Conservation (phyloP, 1,140 invertebrate genomes). For the Neodiprion virginianus region DNA sequence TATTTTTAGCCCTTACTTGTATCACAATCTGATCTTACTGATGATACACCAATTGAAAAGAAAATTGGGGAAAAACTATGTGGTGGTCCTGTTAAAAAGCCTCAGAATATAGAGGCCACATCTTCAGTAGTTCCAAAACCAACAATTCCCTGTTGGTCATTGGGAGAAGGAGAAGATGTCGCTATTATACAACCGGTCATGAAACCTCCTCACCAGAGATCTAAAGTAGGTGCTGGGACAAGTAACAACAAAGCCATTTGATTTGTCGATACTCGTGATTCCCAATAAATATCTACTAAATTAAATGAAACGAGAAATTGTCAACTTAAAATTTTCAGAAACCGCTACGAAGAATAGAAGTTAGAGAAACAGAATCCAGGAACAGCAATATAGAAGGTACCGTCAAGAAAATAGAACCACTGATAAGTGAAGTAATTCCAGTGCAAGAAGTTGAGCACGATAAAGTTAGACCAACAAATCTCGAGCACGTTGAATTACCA, state of each 20-base stretch:
- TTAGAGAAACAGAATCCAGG: slow-evolving; percentile 34
- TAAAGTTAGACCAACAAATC: slow-evolving; percentile 30
- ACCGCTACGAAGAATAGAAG: slow-evolving; percentile 60
- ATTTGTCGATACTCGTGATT: too few relatives aligned
- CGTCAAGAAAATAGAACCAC: slow-evolving; percentile 17
- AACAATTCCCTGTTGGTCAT: slow-evolving; percentile 54
- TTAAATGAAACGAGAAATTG: too few relatives aligned
- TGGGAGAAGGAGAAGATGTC: slow-evolving; percentile 56
- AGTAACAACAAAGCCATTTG: too few relatives aligned
- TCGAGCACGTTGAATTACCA: slow-evolving; percentile 38
- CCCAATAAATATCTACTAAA: too few relatives aligned
- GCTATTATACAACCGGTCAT: slow-evolving; percentile 64
- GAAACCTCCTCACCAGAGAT: slow-evolving; percentile 70
- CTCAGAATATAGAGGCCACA: slow-evolving; percentile 49
- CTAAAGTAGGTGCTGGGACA: slow-evolving; percentile 60
- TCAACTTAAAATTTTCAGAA: slow-evolving; percentile 51
- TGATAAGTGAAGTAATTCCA: background rate
- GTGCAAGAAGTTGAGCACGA: slow-evolving; percentile 27
- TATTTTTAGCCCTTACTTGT: slow-evolving; percentile 30
- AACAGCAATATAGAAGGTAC: slow-evolving; percentile 38
- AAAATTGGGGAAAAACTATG: slow-evolving; percentile 35
- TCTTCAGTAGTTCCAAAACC: slow-evolving; percentile 26
- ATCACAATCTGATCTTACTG: slow-evolving; percentile 15
- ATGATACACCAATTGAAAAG: slow-evolving; percentile 30
- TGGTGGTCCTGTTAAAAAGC: slow-evolving; percentile 25